phyloP scores from a whole-genome alignment of 1,140 invertebrate species.

The Parasteatoda tepidariorum region DNA sequence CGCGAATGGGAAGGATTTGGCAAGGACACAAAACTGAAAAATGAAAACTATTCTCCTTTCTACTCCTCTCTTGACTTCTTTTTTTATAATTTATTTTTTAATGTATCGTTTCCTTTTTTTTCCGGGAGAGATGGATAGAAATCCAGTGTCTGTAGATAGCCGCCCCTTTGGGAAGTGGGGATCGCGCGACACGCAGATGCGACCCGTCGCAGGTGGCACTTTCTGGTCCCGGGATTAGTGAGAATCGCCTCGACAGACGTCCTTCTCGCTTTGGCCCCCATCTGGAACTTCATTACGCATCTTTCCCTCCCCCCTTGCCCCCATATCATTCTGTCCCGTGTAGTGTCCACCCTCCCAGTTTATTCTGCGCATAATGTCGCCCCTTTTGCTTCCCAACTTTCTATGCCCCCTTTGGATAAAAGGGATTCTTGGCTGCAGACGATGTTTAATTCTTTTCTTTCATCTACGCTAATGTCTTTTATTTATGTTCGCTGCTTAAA shows the following conservation, averaged over 20 bases:
- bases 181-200: slow-evolving; percentile 34
- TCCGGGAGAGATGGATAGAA: slow-evolving; percentile 8
- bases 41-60: slow-evolving; percentile 23
- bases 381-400: no score
- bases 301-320: slow-evolving; percentile 1
- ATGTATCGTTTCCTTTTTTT: slow-evolving; percentile 6
- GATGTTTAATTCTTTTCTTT: slow-evolving; percentile 20
- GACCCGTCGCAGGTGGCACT: slow-evolving; percentile 45
- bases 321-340: background rate
- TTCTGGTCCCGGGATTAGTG: slow-evolving; percentile 46
- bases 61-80: background rate
- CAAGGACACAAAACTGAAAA: slow-evolving; percentile 47
- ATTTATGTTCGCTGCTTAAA: no score
- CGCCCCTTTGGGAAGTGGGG: slow-evolving; percentile 6
- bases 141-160: slow-evolving; percentile 27
- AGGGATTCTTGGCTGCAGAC: slow-evolving; percentile 23
- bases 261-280: slow-evolving; percentile 21
- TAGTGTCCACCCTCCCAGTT: background rate
- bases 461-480: background rate
- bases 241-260: slow-evolving; percentile 42
- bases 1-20: slow-evolving; percentile 44
- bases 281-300: slow-evolving; percentile 55
- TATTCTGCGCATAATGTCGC: no score
- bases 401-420: no score
- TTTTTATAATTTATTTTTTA: slow-evolving; percentile 13